These are phyloP conservation scores for Neocrepidodera transversa DNA, from an alignment of 2,888 invertebrate genomes.

Conservation along the genomic window DNA sequence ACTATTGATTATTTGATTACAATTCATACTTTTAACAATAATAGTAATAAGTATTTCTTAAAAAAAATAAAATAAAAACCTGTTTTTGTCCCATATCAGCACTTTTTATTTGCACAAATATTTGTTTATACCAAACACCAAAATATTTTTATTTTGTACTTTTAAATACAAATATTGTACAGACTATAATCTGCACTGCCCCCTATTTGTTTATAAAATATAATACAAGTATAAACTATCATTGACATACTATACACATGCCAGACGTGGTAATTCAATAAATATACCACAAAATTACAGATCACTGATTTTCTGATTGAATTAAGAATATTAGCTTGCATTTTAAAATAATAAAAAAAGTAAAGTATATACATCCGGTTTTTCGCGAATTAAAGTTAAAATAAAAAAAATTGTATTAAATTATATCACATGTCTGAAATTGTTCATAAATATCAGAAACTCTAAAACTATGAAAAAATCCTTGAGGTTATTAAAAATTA, in stretches of 20 bases:
- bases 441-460: too few relatives aligned
- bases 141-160: too few relatives aligned
- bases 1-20: too few relatives aligned
- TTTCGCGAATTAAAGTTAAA: background rate
- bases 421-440: too few relatives aligned
- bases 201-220: too few relatives aligned
- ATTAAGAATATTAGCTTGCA: constrained; percentile 5
- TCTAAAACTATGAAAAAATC: too few relatives aligned
- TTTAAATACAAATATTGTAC: too few relatives aligned
- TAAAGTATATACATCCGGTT: background rate
- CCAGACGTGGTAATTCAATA: background rate
- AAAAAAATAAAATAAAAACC: background rate
- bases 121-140: too few relatives aligned
- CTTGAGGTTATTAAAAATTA: too few relatives aligned
- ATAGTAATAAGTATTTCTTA: background rate
- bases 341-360: background rate
- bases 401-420: too few relatives aligned
- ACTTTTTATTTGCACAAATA: background rate
- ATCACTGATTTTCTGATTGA: background rate
- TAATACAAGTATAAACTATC: background rate
- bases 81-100: background rate
- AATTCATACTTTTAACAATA: too few relatives aligned
- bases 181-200: too few relatives aligned
- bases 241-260: background rate
- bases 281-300: background rate